Percentiles rank a stretch among this genome's conserved stretches.
Evolutionary conservation across 2,888 invertebrate species (phyloP).

Genomic region (Tachina lurida): DNA sequence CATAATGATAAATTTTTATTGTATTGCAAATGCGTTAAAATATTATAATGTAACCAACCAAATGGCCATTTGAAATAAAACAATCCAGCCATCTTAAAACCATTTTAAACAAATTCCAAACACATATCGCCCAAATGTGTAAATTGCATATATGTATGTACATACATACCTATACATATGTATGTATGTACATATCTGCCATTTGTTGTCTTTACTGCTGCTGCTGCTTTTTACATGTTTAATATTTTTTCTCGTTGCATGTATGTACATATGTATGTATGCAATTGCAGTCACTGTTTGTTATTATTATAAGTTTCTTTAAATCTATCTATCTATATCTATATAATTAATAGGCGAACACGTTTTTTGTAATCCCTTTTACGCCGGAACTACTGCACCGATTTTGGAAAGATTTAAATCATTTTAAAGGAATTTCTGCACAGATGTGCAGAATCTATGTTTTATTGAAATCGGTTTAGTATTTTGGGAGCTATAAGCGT

Average conservation of each 20-base stretch:
- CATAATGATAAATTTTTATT: no score
- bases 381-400: no score
- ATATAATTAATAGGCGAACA: no score
- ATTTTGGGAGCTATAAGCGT: no score
- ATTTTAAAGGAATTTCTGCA: no score
- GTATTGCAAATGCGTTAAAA: background rate
- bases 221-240: background rate
- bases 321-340: no score
- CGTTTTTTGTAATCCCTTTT: no score
- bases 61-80: slow-evolving; percentile 22
- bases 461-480: no score
- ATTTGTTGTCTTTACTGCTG: slow-evolving; percentile 27
- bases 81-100: background rate
- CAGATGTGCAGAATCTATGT: no score
- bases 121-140: slow-evolving; percentile 19
- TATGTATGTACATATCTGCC: background rate
- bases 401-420: no score
- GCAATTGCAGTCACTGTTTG: slow-evolving; percentile 21
- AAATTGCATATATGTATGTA: background rate
- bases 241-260: slow-evolving; percentile 19
- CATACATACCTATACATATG: no score
- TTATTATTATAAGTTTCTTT: slow-evolving; percentile 17
- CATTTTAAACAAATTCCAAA: slow-evolving; percentile 5
- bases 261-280: no score
- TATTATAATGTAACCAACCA: background rate